Conservation (phyloP, 2,888 invertebrate species). For the Trisateles emortualis region DNA sequence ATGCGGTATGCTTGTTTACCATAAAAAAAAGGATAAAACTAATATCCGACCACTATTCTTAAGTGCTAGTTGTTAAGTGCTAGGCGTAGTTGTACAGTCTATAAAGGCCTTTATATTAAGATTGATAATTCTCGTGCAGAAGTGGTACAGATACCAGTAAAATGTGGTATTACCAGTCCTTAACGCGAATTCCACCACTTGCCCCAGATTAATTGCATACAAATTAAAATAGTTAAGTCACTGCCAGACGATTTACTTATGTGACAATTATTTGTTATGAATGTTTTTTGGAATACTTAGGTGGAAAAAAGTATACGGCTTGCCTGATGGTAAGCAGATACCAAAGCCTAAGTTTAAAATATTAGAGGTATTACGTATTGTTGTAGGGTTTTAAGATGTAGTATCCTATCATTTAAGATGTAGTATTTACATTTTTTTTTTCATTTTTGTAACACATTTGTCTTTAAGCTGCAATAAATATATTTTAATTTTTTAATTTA, state of each 20-base stretch:
- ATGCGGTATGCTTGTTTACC: too few relatives aligned
- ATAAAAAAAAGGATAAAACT: too few relatives aligned
- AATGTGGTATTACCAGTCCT: slow-evolving; percentile 1
- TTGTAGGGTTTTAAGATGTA: too few relatives aligned
- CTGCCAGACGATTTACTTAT: background rate
- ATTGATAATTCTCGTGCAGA: background rate
- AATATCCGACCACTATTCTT: background rate
- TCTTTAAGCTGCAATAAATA: too few relatives aligned
- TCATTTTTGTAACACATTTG: too few relatives aligned
- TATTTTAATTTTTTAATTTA: too few relatives aligned
- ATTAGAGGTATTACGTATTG: too few relatives aligned
- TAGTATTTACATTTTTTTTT: too few relatives aligned
- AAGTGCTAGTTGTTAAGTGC: background rate
- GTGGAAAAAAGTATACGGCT: too few relatives aligned
- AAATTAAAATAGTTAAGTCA: slow-evolving; percentile 8
- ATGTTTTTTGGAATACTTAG: background rate
- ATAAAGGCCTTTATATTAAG: background rate
- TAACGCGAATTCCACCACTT: slow-evolving; percentile 3
- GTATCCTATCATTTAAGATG: too few relatives aligned
- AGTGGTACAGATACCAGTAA: background rate
- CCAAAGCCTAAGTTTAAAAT: too few relatives aligned
- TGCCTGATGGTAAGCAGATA: too few relatives aligned
- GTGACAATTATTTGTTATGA: background rate
- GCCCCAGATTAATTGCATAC: slow-evolving; percentile 8
- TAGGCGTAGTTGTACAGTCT: background rate